Evolutionary conservation across 2,113 vertebrate genomes (phyloP).

Genomic region (Talpa occidentalis): DNA sequence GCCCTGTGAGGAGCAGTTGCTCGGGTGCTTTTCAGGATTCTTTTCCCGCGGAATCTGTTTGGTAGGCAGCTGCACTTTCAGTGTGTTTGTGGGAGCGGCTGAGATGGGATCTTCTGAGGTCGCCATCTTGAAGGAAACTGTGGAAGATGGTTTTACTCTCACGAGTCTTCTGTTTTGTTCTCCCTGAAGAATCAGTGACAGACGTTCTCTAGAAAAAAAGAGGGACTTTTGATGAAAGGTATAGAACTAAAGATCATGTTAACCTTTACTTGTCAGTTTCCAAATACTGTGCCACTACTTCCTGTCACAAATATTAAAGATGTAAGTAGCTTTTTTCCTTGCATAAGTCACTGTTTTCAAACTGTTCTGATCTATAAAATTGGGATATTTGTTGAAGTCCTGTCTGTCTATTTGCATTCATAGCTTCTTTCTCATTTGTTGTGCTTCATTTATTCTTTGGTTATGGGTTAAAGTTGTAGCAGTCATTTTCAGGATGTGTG

Average conservation of each 20-base stretch:
- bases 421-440: background rate
- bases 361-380: background rate
- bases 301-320: background rate
- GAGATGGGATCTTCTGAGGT: background rate
- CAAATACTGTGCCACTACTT: background rate
- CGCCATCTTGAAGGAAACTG: background rate
- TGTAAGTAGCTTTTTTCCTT: background rate
- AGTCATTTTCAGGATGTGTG: background rate
- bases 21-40: background rate
- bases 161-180: slow-evolving; percentile 10
- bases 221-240: background rate
- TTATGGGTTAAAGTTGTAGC: background rate
- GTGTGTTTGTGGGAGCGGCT: background rate
- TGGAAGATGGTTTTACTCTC: background rate
- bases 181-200: background rate
- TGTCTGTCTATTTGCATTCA: background rate
- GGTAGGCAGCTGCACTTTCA: background rate
- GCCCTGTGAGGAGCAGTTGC: background rate
- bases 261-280: background rate
- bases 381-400: background rate
- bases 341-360: background rate
- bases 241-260: slow-evolving; percentile 24
- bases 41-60: background rate
- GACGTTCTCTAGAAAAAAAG: background rate
- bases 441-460: background rate